Conservation (phyloP, 2,797 vertebrate genomes). For the Cyclopterus lumpus region DNA sequence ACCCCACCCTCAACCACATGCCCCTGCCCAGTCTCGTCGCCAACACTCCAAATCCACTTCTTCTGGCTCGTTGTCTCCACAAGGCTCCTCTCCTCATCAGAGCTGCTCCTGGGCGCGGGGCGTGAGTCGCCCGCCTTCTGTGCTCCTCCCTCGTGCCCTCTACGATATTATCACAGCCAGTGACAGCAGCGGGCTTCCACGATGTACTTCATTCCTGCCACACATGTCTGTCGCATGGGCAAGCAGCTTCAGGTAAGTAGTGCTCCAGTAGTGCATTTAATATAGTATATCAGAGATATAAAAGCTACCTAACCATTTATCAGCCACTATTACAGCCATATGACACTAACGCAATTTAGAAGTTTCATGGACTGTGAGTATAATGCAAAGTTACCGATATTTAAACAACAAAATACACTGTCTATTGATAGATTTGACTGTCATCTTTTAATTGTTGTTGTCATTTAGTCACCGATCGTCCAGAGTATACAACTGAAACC, state of each 20-base stretch:
- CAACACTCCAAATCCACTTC: constrained; percentile 85
- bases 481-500: neutral
- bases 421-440: no score
- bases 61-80: constrained; percentile 78
- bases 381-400: neutral
- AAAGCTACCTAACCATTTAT: neutral
- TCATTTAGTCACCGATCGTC: no score
- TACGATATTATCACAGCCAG: constrained; percentile 91
- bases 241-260: constrained; percentile 90
- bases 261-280: neutral
- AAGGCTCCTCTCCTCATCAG: constrained; percentile 77
- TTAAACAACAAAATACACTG: neutral
- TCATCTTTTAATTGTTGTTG: no score
- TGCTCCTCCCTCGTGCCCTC: constrained; percentile 92
- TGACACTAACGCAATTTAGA: no score
- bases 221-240: constrained; percentile 93
- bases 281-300: neutral
- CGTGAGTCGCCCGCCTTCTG: constrained; percentile 89
- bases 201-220: constrained; percentile 94
- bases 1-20: constrained; percentile 38
- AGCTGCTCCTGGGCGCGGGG: constrained; percentile 90
- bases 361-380: neutral
- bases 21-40: constrained; percentile 39
- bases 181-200: constrained; percentile 92
- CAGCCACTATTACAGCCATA: neutral